Evolutionary conservation across 2,888 invertebrate genomes (phyloP).

Genomic region (Eupithecia dodoneata): DNA sequence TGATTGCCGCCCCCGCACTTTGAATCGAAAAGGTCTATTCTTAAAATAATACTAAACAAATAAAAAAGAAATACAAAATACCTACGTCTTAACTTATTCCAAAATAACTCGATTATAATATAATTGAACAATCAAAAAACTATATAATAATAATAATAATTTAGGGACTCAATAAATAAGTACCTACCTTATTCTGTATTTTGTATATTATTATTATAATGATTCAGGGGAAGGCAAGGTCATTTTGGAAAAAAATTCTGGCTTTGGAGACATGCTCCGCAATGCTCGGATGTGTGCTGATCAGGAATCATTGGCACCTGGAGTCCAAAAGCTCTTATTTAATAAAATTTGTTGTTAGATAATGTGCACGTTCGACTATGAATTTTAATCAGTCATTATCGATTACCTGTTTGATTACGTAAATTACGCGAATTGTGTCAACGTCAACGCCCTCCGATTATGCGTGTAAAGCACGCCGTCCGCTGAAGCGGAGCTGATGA

Average conservation of each 20-base stretch:
- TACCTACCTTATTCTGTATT: too few species aligned
- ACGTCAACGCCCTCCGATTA: slow-evolving; percentile 42
- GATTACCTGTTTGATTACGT: slow-evolving; percentile 45
- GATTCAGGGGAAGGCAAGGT: too few species aligned
- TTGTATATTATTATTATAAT: too few species aligned
- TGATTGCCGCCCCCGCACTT: not conserved
- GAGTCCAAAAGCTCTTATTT: not conserved
- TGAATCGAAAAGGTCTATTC: not conserved
- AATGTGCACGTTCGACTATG: slow-evolving; percentile 20
- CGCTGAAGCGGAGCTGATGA: slow-evolving; percentile 5
- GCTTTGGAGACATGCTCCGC: too few species aligned
- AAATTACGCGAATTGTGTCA: slow-evolving; percentile 43
- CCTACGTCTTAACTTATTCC: not conserved
- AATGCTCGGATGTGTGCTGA: too few species aligned
- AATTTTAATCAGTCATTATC: slow-evolving; percentile 39
- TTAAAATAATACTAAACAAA: not conserved
- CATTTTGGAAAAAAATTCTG: too few species aligned
- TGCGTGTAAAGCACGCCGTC: slow-evolving; percentile 13
- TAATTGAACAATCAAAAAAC: too few species aligned
- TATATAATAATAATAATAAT: too few species aligned
- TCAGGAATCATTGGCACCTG: not conserved
- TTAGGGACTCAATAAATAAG: too few species aligned
- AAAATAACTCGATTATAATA: too few species aligned
- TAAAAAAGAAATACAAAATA: too few species aligned
- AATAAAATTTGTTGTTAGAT: slow-evolving; percentile 1